phyloP scores from a whole-genome alignment of 2,888 invertebrate species.

The Scaptodrosophila latifasciaeformis region DNA sequence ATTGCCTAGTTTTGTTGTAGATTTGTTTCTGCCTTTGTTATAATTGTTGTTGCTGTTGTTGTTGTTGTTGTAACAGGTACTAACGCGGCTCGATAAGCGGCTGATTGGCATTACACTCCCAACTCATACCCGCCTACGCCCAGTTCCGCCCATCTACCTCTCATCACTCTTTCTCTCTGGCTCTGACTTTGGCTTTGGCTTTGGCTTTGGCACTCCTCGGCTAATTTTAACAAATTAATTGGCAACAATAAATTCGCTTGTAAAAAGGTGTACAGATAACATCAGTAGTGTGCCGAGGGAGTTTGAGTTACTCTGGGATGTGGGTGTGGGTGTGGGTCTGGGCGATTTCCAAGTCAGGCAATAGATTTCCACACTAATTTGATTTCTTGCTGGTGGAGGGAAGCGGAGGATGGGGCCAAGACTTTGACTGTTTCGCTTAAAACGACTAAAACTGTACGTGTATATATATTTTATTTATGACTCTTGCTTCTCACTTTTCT shows the following conservation, averaged over 20 bases:
- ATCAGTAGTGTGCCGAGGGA: constrained; percentile 31
- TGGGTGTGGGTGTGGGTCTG: not conserved
- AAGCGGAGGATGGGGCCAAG: constrained; percentile 41
- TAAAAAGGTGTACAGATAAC: constrained; percentile 61
- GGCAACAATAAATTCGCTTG: constrained; percentile 70
- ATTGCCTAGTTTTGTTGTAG: constrained; percentile 5
- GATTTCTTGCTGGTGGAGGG: constrained; percentile 63
- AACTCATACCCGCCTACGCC: not conserved
- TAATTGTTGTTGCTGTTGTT: constrained; percentile 21
- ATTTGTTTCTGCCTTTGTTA: constrained; percentile 8
- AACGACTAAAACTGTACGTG: constrained; percentile 11
- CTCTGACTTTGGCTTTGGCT: too few species aligned
- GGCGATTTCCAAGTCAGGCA: constrained; percentile 14
- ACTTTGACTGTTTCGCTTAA: not conserved
- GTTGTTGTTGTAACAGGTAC: constrained; percentile 2
- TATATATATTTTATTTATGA: constrained; percentile 57
- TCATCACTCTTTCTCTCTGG: too few species aligned
- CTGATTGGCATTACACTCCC: constrained; percentile 33
- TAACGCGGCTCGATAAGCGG: constrained; percentile 59
- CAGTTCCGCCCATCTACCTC: too few species aligned
- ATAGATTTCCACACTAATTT: constrained; percentile 64
- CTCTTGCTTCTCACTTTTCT: constrained; percentile 18
- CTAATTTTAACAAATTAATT: constrained; percentile 67
- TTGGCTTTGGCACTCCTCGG: too few species aligned
- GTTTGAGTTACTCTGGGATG: not conserved